A percentile compares a stretch with the other conserved stretches of the same genome.
phyloP scores from a whole-genome alignment of 2,113 vertebrate species.

The Eurypyga helias region DNA sequence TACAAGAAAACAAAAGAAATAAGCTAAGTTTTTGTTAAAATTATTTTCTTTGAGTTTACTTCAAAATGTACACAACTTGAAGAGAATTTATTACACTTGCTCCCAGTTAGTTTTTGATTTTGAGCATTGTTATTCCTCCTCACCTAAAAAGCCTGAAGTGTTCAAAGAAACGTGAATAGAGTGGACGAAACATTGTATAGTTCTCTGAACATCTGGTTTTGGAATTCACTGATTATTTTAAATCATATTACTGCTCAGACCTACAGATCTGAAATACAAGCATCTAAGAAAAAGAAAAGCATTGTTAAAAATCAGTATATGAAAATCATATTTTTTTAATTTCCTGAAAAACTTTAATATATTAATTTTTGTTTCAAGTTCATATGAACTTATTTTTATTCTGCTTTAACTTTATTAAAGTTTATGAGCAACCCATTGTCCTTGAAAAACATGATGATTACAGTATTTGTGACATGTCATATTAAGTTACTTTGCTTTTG shows the following conservation, averaged over 20 bases:
- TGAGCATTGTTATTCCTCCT: not conserved
- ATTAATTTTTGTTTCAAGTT: not conserved
- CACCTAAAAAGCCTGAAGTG: not conserved
- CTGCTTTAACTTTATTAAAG: not conserved
- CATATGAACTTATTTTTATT: not conserved
- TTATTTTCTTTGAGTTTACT: not conserved
- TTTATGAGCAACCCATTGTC: not conserved
- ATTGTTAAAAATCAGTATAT: not conserved
- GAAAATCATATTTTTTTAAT: not conserved
- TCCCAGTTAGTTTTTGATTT: not conserved
- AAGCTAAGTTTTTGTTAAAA: not conserved
- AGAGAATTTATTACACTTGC: not conserved
- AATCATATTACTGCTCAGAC: not conserved
- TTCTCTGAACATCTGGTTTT: not conserved
- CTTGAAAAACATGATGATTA: not conserved
- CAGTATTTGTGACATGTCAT: not conserved
- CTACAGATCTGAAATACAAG: not conserved
- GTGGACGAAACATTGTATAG: not conserved
- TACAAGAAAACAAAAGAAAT: not conserved
- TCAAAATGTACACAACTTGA: not conserved
- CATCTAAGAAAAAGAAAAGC: fast-evolving
- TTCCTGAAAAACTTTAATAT: not conserved
- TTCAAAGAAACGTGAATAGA: not conserved
- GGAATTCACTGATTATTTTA: not conserved
- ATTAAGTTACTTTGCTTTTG: not conserved